Percentiles rank a stretch among this genome's conserved stretches.
These are phyloP conservation scores for Neodon shergylaensis DNA, from an alignment of 2,113 vertebrate genomes.

Conservation along the genomic window DNA sequence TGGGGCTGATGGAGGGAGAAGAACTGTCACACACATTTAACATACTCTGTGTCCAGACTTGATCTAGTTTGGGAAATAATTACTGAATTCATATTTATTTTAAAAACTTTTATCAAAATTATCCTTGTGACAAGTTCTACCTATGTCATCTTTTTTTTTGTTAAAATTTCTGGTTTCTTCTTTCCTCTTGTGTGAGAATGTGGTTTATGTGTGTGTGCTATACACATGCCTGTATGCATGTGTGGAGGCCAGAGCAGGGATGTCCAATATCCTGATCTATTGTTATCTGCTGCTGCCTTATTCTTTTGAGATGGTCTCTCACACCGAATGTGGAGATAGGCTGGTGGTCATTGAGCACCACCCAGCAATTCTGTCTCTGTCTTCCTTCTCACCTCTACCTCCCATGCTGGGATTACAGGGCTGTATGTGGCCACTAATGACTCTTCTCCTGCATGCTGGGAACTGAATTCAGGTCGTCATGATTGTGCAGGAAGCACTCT, in stretches of 20 bases:
- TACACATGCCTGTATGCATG: background rate
- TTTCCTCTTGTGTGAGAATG: background rate
- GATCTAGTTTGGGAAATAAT: background rate
- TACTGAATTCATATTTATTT: background rate
- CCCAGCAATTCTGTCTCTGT: background rate
- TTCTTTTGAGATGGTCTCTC: background rate
- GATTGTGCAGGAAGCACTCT: background rate
- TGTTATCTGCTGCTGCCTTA: background rate
- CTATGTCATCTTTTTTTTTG: background rate
- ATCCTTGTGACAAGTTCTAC: background rate
- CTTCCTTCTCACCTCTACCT: no score
- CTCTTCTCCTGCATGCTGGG: background rate
- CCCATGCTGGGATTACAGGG: background rate
- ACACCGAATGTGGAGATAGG: background rate
- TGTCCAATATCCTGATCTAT: background rate
- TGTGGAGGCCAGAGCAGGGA: background rate
- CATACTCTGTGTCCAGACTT: background rate
- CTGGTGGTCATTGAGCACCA: background rate
- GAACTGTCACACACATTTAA: background rate
- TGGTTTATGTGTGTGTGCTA: background rate
- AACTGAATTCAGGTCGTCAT: background rate
- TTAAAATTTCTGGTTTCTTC: background rate
- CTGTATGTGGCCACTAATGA: background rate
- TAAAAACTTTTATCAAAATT: conserved; percentile 19
- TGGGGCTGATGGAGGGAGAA: background rate